Base-by-base conservation (phyloP, 2,113 vertebrate species). In the Benitochromis conjunctus region DNA sequence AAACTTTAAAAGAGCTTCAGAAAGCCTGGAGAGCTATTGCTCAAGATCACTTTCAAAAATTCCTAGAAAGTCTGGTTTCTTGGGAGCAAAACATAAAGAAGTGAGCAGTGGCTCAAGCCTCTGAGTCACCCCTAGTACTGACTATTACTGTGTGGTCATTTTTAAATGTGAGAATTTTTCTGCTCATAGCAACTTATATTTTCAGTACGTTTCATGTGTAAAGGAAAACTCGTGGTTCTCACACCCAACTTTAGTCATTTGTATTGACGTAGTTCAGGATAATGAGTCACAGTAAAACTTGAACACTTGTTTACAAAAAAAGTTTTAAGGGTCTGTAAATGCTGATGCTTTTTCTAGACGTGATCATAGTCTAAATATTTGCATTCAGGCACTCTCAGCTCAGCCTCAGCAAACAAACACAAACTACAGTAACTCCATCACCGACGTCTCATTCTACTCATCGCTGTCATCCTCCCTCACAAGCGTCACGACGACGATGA, bases 401-500 rank as follows among this genome's bases (percentile, higher is more conserved):
- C 91, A 89, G 26, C 26, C 83, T 62, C 88, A 93, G 84, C 83
- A 94, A 76, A 91, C 78, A 18, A 95, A 86, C 84, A 89, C 84
- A 13, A 91, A 66, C 82, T 87, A 89, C 64, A 91, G 79, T 51
- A 84, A 82, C 89, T 88, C 94, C 88, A 76, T 92, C 29, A 36
- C 86, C 54, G 95, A 96, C 3, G 71, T 94, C 82, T 91, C 95
- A 18, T 94, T 93, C 81, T 95, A 94, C 87, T 90, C 95, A 34
- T 57, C 91, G 3, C 87, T 95, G 24, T 85, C 94, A 3, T 94
- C 94, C 18, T 91, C 95, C 24, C 69, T 94, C 34, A 88, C 93
- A 56, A 79, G 83, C 5, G 84, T 87, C 82, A 81, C 93, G 2
- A 13, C 91, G 7, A 83, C 89, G 43, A 71, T 86, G 29, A 95